Evolutionary conservation across 2,797 vertebrate genomes (phyloP).

Genomic region (Sebastes taczanowskii): DNA sequence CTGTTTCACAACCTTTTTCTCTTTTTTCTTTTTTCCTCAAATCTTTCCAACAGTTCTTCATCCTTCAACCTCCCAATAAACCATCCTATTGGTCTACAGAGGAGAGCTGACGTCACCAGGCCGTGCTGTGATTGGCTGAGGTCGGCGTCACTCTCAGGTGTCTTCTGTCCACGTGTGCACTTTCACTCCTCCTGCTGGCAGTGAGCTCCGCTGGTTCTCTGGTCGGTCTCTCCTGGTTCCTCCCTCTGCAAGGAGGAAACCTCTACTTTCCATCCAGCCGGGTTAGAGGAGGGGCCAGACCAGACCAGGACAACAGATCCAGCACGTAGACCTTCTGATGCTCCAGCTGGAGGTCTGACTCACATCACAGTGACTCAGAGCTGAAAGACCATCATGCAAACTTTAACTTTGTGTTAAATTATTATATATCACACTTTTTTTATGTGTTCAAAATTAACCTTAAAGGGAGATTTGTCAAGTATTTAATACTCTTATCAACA

Average conservation of each 20-base stretch:
- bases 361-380: too few relatives aligned
- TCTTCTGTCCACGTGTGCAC: conserved; percentile 86
- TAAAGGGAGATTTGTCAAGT: too few relatives aligned
- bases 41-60: conserved; percentile 25
- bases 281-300: neutral
- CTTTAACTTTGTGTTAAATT: too few relatives aligned
- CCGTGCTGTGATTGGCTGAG: conserved; percentile 60
- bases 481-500: too few relatives aligned
- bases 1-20: conserved; percentile 31
- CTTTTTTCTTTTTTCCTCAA: neutral
- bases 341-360: too few relatives aligned
- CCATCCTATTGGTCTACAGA: conserved; percentile 62
- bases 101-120: conserved; percentile 1
- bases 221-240: too few relatives aligned
- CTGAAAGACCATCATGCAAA: too few relatives aligned
- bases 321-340: conserved; percentile 54
- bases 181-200: conserved; percentile 62
- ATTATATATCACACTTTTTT: too few relatives aligned
- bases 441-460: too few relatives aligned
- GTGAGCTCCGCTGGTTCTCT: neutral
- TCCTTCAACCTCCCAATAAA: neutral
- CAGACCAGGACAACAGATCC: conserved; percentile 25
- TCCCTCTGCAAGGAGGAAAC: conserved; percentile 10
- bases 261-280: conserved; percentile 37
- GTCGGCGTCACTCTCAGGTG: conserved; percentile 55